A percentile compares a stretch with the other conserved stretches of the same genome.
phyloP scores from a whole-genome alignment of 1,140 invertebrate species.

The Drosophila kikkawai region DNA sequence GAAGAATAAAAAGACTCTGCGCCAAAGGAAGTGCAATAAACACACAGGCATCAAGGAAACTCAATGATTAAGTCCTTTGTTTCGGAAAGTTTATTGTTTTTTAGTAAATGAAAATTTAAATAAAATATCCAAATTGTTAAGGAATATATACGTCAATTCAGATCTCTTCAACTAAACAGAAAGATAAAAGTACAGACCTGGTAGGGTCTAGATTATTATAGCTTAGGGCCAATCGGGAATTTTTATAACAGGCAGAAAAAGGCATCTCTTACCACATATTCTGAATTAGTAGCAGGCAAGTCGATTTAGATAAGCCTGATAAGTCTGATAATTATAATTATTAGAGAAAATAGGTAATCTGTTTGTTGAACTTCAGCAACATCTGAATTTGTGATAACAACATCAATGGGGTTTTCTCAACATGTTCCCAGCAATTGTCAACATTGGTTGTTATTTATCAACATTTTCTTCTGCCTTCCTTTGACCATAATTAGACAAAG shows the following conservation, averaged over 20 bases:
- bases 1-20: conserved; percentile 26
- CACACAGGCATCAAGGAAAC: not conserved
- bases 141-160: too few relatives aligned
- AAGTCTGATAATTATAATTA: too few relatives aligned
- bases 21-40: conserved; percentile 5
- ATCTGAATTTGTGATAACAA: not conserved
- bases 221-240: not conserved
- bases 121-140: too few relatives aligned
- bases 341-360: not conserved
- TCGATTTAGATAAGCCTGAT: not conserved
- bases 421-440: not conserved
- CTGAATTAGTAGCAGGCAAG: not conserved
- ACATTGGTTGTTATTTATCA: not conserved
- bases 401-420: not conserved
- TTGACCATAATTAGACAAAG: not conserved
- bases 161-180: not conserved
- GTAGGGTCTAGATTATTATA: not conserved
- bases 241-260: too few relatives aligned
- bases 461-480: not conserved
- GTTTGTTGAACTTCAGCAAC: not conserved
- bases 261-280: not conserved
- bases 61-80: not conserved
- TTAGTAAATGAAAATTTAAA: too few relatives aligned
- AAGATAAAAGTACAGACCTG: not conserved
- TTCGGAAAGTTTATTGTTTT: not conserved